Evolutionary conservation across 23 tunicate species (phyloP).

Genomic region (Halocynthia roretzi): DNA sequence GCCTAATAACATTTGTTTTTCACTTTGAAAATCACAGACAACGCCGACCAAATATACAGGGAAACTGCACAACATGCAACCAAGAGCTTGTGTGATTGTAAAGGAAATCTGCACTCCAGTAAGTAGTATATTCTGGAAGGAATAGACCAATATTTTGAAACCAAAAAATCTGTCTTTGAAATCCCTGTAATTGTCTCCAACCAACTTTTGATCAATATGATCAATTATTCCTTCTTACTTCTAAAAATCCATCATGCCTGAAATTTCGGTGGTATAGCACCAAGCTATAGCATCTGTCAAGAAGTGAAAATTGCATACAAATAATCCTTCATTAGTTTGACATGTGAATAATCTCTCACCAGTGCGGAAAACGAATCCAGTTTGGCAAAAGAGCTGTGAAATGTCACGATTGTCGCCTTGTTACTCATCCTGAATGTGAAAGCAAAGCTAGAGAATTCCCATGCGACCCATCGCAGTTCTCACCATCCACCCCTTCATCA

Average conservation of each 20-base stretch:
- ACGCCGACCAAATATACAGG: slow-evolving; percentile 10
- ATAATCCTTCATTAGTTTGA: background rate
- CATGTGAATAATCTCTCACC: background rate
- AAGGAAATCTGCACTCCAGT: slow-evolving; percentile 88
- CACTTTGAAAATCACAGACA: background rate
- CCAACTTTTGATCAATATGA: background rate
- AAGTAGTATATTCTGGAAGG: background rate
- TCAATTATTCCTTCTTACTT: background rate
- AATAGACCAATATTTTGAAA: background rate
- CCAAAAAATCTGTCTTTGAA: background rate
- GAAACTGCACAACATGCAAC: slow-evolving; percentile 48
- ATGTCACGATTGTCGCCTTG: slow-evolving; percentile 66
- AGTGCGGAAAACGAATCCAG: slow-evolving; percentile 82
- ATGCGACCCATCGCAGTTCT: slow-evolving; percentile 47
- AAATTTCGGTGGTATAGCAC: background rate
- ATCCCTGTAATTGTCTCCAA: background rate
- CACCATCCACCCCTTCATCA: slow-evolving; percentile 21
- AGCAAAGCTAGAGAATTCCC: slow-evolving; percentile 10
- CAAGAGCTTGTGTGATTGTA: slow-evolving; percentile 78
- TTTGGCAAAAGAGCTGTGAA: slow-evolving; percentile 83
- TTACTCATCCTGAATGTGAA: slow-evolving; percentile 80
- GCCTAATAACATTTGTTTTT: too few species aligned
- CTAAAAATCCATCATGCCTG: background rate
- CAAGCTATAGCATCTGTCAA: too few species aligned
- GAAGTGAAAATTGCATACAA: too few species aligned